Base-by-base conservation (phyloP, 2,888 invertebrate genomes). In the Ditula angustiorana region DNA sequence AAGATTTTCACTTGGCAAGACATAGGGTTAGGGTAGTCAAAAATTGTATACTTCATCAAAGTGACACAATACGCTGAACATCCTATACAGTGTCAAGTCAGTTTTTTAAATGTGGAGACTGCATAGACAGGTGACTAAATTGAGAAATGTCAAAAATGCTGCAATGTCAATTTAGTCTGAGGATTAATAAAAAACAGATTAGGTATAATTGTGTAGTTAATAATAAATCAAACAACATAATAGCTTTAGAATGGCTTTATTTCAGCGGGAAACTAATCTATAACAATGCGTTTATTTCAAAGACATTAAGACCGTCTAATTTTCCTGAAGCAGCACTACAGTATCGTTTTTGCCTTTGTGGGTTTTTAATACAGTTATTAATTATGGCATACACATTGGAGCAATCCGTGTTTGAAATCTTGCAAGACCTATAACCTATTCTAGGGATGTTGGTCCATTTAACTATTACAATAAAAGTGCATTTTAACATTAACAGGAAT, bases 261-360 rank as follows among this genome's bases (percentile, higher is more conserved):
- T 81, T 80, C 73, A 85, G 83, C 82, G 74, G 80, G 76, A 79
- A 80, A 78, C 78, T 82, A 81, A 77, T 75, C 75, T 79, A 76
- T 73, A 80, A 79, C 76, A 82, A 81, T 81, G 77, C 73, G 69
- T 73, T 70, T 23, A 53, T 30, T 2, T 71, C 65, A 66, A 74
- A 53, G 24, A 16, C 67, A 71, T 57, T 52, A 69, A 55, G 30
- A 23, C 13, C 23, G 33, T 21, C 35, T 3, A 13, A 26, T 53
- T 35, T 3, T 19, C 13, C 35, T 53, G 35, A 53, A 53, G 53
- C 53, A 23, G 13, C 24, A 44, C 46, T 35, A 44, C 46, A 47
- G 47, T 61, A 55, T 55, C 55, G 47, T 55, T 35, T 28, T 11
- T 30, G 37, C n/a, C n/a, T n/a, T n/a, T n/a, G n/a, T n/a, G 49